Base-by-base conservation (phyloP, 2,113 vertebrate species). In the Loxodonta africana region DNA sequence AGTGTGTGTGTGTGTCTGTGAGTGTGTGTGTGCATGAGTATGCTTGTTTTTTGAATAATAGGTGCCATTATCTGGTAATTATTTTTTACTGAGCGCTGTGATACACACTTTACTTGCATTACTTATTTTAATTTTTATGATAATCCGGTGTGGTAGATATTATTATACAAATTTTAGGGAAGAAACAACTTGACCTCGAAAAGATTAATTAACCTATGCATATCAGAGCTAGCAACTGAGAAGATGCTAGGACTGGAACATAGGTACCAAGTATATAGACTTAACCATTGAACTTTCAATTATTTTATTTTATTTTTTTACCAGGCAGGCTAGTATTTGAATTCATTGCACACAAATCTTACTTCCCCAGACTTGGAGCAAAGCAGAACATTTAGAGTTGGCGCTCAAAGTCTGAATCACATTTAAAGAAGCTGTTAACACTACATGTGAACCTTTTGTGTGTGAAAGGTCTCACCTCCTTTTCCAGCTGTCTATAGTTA, bases 1-100 rank as follows among this genome's bases (percentile, higher is more conserved):
- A 51, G 21, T 86, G 23, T 62, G 25, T 53, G 23, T 57, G 14
- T 92, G 12, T 94, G 5, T 28, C 7, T 93, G 20, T 88, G 17
- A 7, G 48, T 48, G 48, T 48, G 48, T 48, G 48, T 57, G 53
- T 57, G 11, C 62, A 18, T 48, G 33, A 88, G 41, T 77, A 71
- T 91, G 11, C 80, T 30, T 91, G 21, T 46, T 28, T 96, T 94
- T 86, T 41, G 44, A 23, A 74, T 63, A 94, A 53, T 14, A 81
- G 30, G 6, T 63, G 18, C 2, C 8, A 77, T 84, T 73, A 83
- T 83, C 71, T 30, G 81, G 33, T 77, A 73, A 77, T 73, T 94
- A 53, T 92, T 95, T 94, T 83, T 80, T 76, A 94, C 71, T 74
- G 44, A 95, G 41, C 3, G n/a, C 15, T 88, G 33, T 81, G 46